Evolutionary conservation across 1,140 invertebrate species (phyloP).

Genomic region (Aleiodes sp.): DNA sequence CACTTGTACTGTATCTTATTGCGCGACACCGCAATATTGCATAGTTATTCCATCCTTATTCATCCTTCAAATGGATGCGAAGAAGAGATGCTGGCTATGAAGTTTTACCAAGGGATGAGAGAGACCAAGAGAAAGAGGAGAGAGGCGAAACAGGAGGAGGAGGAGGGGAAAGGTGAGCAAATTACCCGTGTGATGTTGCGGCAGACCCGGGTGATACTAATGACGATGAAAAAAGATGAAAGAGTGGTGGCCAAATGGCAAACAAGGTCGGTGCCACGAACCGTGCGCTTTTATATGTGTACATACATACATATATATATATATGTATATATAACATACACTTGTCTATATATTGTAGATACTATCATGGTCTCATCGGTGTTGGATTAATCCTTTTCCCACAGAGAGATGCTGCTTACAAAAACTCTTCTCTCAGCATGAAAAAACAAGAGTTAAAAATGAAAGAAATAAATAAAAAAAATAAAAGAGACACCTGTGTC

Average conservation of each 20-base stretch:
- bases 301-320: no score
- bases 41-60: background rate
- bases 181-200: slow-evolving; percentile 34
- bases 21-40: slow-evolving; percentile 25
- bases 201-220: slow-evolving; percentile 8
- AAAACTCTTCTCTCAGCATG: no score
- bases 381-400: slow-evolving; percentile 50
- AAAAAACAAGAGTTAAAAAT: slow-evolving; percentile 2
- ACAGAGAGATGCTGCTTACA: slow-evolving; percentile 51
- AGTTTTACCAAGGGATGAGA: background rate
- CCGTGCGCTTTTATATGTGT: slow-evolving; percentile 4
- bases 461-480: background rate
- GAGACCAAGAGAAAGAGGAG: background rate
- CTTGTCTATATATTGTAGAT: background rate
- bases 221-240: slow-evolving; percentile 17
- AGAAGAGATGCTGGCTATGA: background rate
- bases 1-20: slow-evolving; percentile 10
- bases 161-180: slow-evolving; percentile 10
- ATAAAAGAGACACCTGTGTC: no score
- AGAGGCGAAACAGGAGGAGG: background rate
- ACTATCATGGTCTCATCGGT: slow-evolving; percentile 7
- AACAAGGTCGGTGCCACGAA: slow-evolving; percentile 33
- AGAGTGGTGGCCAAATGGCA: slow-evolving; percentile 13
- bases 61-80: background rate
- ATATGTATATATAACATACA: no score